Evolutionary conservation across 23 tunicate genomes (phyloP).

Genomic region (Trididemnum nubilum): DNA sequence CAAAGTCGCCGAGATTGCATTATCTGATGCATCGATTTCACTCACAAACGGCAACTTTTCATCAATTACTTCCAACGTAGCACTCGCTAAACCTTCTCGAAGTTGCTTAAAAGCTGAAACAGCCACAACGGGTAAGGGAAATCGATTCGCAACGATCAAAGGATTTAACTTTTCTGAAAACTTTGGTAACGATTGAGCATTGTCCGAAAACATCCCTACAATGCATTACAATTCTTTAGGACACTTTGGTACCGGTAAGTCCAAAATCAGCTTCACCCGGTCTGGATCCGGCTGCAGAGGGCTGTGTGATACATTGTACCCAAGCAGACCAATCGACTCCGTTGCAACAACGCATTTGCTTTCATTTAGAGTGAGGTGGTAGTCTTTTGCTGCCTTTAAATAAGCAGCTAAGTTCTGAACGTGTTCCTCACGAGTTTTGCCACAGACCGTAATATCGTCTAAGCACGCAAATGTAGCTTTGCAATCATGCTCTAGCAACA

Average conservation of each 20-base stretch:
- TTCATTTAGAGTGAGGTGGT: background rate
- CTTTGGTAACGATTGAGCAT: conserved; percentile 13
- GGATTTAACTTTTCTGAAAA: conserved; percentile 10
- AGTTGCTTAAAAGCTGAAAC: background rate
- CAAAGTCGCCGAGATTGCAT: conserved; percentile 11
- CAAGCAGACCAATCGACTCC: background rate
- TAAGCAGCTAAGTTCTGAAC: background rate
- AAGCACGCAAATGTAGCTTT: no score
- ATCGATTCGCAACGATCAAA: background rate
- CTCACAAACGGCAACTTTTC: background rate
- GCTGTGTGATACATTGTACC: background rate
- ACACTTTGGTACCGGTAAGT: conserved; percentile 2
- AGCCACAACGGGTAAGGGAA: conserved; percentile 1
- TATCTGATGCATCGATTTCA: conserved; percentile 19
- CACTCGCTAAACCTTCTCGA: background rate
- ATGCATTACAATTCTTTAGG: background rate
- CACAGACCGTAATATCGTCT: no score
- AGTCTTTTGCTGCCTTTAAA: background rate
- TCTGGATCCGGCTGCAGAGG: background rate
- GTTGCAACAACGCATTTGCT: background rate
- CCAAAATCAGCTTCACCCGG: conserved; percentile 9
- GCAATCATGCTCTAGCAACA: no score
- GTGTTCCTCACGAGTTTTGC: conserved; percentile 6
- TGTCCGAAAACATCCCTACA: conserved; percentile 4
- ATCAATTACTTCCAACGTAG: background rate